Evolutionary conservation across 2,888 invertebrate genomes (phyloP).

Genomic region (Litoditis marina): DNA sequence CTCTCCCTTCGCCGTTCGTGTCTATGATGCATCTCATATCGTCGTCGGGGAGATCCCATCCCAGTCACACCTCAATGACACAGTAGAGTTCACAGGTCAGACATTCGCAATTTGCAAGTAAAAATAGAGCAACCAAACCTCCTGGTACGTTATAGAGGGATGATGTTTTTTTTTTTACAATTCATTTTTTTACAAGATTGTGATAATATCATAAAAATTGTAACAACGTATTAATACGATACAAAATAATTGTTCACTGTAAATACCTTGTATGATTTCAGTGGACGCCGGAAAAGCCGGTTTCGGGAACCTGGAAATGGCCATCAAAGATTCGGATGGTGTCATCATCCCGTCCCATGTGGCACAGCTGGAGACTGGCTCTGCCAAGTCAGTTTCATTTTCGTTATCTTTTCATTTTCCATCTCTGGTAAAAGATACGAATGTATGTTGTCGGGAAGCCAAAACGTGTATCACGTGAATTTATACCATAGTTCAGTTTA

Average conservation of each 20-base stretch:
- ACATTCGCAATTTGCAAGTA: too few species aligned
- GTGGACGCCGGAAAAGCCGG: constrained; percentile 95
- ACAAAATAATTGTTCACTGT: too few species aligned
- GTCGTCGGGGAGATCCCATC: constrained; percentile 85
- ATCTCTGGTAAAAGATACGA: too few species aligned
- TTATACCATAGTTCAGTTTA: too few species aligned
- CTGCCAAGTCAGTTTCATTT: constrained; percentile 67
- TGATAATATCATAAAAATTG: too few species aligned
- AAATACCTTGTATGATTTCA: constrained; percentile 52
- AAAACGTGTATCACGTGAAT: too few species aligned
- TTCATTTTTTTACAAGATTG: not conserved
- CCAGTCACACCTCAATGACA: constrained; percentile 79
- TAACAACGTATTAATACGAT: too few species aligned
- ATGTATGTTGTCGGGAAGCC: too few species aligned
- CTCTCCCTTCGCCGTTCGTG: constrained; percentile 57
- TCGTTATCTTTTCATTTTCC: too few species aligned
- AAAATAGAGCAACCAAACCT: too few species aligned
- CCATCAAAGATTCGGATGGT: constrained; percentile 83
- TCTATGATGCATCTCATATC: constrained; percentile 75
- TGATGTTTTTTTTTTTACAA: not conserved
- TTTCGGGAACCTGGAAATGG: constrained; percentile 88
- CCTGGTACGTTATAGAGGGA: too few species aligned
- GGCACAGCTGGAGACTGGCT: constrained; percentile 59
- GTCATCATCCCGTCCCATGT: constrained; percentile 68
- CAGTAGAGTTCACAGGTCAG: constrained; percentile 60